Base-by-base conservation (phyloP, 2,888 invertebrate genomes). In the Epirrita christyi region DNA sequence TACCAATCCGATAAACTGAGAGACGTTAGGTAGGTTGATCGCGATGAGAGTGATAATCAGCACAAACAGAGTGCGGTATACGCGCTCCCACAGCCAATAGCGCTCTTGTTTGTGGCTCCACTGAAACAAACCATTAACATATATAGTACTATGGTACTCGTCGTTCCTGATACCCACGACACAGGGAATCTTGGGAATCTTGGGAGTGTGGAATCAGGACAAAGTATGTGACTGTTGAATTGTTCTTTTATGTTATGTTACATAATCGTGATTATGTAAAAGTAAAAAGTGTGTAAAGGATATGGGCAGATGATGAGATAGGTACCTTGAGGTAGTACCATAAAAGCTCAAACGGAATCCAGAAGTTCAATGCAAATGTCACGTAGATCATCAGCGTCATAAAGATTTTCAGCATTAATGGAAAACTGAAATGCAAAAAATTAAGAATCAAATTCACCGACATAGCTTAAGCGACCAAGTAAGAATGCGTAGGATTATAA, bases 21-120 rank as follows among this genome's bases (percentile, higher is more conserved):
- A 71, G 0, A 83, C 76, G 43, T 78, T 73, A 0, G 84, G n/a
- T n/a, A n/a, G n/a, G n/a, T n/a, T 38, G 32, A 71, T 47, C 0
- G 83, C 75, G 0, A 83, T 43, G 0, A 67, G 0, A 0, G 74
- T 73, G 21, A 86, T 72, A 1, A 46, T 0, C 0, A 68, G 1
- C 0, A 85, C 78, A 0, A 75, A 70, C 0, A 70, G 0, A 0
- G 64, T 66, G 2, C 85, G 67, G 53, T 81, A 85, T 0, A 85
- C 54, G 0, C 84, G 63, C 63, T 86, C 81, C 83, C 81, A 81
- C 0, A 80, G n/a, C 82, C 82, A 83, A 14, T 69, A 64, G 11
- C 67, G 73, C 0, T 59, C 32, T 0, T 64, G 63, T 0, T 56
- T 36, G 51, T 83, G 75, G 6, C 43, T 47, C 7, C 37, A 32